Conservation (phyloP, 2,797 vertebrate genomes). For the Lepus townsendii region DNA sequence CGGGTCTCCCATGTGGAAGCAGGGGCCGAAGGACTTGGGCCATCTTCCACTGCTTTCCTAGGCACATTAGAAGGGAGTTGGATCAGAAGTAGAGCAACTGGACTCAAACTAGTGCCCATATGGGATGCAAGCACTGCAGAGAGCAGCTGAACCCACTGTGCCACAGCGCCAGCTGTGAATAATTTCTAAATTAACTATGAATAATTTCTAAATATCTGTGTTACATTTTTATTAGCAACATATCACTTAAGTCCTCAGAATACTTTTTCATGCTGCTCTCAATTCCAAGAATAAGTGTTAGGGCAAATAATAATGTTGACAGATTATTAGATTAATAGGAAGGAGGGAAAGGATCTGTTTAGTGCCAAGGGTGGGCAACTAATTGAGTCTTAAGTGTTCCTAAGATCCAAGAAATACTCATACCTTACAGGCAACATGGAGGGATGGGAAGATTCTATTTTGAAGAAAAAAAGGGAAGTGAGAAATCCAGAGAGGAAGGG, state of each 20-base stretch:
- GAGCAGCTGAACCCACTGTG: no score
- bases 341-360: neutral
- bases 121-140: no score
- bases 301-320: neutral
- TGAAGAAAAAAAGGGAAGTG: neutral
- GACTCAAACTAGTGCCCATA: no score
- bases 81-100: no score
- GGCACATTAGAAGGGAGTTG: no score
- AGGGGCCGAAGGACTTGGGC: no score
- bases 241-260: neutral
- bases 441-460: accelerated
- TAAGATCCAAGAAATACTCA: neutral
- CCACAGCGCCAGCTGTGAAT: no score
- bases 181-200: neutral
- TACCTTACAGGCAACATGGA: neutral
- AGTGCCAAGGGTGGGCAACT: neutral
- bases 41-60: no score
- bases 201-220: neutral
- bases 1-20: no score
- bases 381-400: neutral
- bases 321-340: neutral
- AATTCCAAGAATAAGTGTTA: neutral
- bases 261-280: conserved; percentile 1
- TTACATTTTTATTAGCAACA: neutral
- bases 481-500: neutral